These are phyloP conservation scores for Idaea biselata DNA, from an alignment of 2,888 invertebrate genomes.

Conservation along the genomic window DNA sequence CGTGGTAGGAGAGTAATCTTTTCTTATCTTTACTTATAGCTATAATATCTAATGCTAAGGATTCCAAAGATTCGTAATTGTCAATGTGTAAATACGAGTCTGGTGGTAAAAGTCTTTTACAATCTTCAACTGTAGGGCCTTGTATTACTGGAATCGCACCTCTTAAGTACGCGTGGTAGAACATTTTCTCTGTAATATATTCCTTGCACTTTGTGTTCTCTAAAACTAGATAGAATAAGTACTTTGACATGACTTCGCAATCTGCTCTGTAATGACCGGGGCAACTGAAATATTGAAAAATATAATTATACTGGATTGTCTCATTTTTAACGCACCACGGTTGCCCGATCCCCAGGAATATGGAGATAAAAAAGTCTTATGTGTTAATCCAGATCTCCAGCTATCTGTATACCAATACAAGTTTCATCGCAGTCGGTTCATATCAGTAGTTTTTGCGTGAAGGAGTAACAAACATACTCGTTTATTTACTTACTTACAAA, in stretches of 20 bases:
- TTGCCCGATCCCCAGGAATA: too few relatives aligned
- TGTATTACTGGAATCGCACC: conserved; percentile 83
- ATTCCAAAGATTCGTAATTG: conserved; percentile 68
- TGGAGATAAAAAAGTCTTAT: background rate
- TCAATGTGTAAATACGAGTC: conserved; percentile 82
- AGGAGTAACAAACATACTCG: too few relatives aligned
- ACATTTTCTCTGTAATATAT: conserved; percentile 85
- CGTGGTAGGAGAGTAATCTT: conserved; percentile 68
- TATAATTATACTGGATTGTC: background rate
- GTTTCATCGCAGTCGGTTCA: too few relatives aligned
- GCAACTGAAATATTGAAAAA: conserved; percentile 69
- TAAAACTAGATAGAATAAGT: conserved; percentile 85
- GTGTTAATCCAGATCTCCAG: background rate
- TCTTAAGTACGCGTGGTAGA: conserved; percentile 83
- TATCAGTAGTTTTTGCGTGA: too few relatives aligned
- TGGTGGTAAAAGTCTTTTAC: conserved; percentile 78
- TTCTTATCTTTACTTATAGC: conserved; percentile 57
- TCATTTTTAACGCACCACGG: background rate
- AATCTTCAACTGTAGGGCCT: conserved; percentile 76
- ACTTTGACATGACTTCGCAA: conserved; percentile 76
- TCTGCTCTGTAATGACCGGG: conserved; percentile 82
- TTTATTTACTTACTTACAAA: too few relatives aligned
- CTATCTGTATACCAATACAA: too few relatives aligned
- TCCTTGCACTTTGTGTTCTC: conserved; percentile 85
- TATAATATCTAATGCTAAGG: conserved; percentile 74